A percentile compares a stretch with the other conserved stretches of the same genome.
phyloP scores from a whole-genome alignment of 2,888 invertebrate species.

The Priocnemis perturbator region DNA sequence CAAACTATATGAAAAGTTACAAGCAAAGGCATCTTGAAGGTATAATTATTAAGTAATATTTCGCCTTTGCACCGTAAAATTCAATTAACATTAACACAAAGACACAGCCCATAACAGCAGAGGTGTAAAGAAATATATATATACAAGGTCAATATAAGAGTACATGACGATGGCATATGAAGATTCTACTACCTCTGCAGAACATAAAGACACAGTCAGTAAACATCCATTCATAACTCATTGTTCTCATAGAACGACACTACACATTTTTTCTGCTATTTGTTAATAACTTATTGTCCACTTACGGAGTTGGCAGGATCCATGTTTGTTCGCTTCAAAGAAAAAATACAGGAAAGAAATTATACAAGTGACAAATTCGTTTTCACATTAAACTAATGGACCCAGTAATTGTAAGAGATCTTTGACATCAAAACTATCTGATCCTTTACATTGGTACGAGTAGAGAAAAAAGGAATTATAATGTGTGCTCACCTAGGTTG shows the following conservation, averaged over 20 bases:
- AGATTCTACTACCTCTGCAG: constrained; percentile 6
- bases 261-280: constrained; percentile 12
- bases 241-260: neutral
- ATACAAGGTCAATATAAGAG: neutral
- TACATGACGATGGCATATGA: neutral
- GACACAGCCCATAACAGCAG: no score
- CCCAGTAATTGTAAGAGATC: neutral
- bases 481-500: no score
- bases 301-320: constrained; percentile 65
- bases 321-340: constrained; percentile 65
- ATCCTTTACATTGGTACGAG: neutral
- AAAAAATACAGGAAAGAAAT: constrained; percentile 45
- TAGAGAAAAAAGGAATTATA: no score
- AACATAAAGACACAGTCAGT: neutral
- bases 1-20: no score
- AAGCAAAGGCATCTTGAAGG: no score
- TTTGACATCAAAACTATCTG: neutral
- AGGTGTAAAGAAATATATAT: neutral
- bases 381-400: constrained; percentile 1
- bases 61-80: no score
- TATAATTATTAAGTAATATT: no score
- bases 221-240: neutral
- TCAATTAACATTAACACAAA: no score
- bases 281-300: constrained; percentile 53
- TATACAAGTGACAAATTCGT: constrained; percentile 14